Evolutionary conservation across 2,888 invertebrate genomes (phyloP).

Genomic region (Nowickia ferox): DNA sequence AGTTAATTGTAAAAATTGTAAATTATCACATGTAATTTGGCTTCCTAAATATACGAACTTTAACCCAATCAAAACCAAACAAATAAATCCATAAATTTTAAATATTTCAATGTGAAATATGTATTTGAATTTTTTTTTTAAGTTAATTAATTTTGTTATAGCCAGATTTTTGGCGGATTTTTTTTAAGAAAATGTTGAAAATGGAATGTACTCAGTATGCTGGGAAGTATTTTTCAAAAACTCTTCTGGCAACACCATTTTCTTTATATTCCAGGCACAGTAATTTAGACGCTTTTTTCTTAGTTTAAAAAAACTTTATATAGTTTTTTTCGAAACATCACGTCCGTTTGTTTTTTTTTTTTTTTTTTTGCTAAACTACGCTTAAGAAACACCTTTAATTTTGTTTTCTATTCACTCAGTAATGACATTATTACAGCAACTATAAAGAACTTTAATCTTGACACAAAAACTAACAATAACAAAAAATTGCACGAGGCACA

Average conservation of each 20-base stretch:
- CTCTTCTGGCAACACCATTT: neutral
- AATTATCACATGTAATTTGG: too few relatives aligned
- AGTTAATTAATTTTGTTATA: too few relatives aligned
- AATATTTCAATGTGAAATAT: too few relatives aligned
- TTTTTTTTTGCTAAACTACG: neutral
- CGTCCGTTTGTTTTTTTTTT: constrained; percentile 27
- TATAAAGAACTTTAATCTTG: constrained; percentile 60
- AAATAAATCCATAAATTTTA: too few relatives aligned
- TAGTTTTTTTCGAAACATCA: constrained; percentile 16
- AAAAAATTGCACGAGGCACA: neutral
- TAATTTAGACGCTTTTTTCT: neutral
- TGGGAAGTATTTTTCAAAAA: too few relatives aligned
- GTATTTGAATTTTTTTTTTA: too few relatives aligned
- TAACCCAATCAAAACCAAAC: too few relatives aligned
- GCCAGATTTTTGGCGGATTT: too few relatives aligned
- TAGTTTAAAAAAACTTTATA: neutral
- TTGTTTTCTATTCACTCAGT: constrained; percentile 57
- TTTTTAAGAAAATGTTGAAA: too few relatives aligned
- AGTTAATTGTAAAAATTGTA: too few relatives aligned
- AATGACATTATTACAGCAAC: constrained; percentile 70
- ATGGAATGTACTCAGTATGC: too few relatives aligned
- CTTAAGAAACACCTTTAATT: constrained; percentile 65
- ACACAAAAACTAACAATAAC: constrained; percentile 45
- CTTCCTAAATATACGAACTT: too few relatives aligned
- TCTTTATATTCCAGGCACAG: neutral